Evolutionary conservation across 1,140 invertebrate genomes (phyloP).

Genomic region (Sarcophaga bullata): DNA sequence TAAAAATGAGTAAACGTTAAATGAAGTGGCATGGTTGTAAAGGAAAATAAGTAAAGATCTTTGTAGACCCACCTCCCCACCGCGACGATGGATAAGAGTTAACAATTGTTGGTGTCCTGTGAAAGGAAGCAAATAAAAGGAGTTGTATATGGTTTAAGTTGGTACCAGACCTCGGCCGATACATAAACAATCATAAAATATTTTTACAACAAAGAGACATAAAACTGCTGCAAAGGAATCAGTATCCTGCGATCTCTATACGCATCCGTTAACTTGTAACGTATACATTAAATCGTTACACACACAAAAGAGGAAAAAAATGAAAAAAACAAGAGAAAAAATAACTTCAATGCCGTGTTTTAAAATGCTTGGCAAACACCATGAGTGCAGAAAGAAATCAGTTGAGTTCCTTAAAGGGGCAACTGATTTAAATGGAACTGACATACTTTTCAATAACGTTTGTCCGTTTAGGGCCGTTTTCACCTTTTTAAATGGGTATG

Average conservation of each 20-base stretch:
- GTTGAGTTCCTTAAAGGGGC: too few relatives aligned
- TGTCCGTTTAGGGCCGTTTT: too few relatives aligned
- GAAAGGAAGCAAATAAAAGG: not conserved
- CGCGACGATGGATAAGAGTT: not conserved
- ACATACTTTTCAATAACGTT: too few relatives aligned
- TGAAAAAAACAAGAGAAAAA: not conserved
- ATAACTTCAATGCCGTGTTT: too few relatives aligned
- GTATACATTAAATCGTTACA: constrained; percentile 22
- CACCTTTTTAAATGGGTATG: too few relatives aligned
- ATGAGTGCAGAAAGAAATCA: too few relatives aligned
- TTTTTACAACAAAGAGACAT: not conserved
- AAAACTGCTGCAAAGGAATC: not conserved
- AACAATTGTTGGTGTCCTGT: not conserved
- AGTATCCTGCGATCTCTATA: constrained; percentile 10
- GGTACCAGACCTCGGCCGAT: not conserved
- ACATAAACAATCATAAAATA: too few relatives aligned
- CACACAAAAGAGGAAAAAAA: too few relatives aligned
- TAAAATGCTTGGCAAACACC: too few relatives aligned
- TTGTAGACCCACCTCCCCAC: not conserved
- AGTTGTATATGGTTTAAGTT: not conserved
- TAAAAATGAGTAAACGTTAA: not conserved
- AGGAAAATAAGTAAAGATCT: not conserved
- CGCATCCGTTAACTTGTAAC: constrained; percentile 23
- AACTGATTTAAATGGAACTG: too few relatives aligned
- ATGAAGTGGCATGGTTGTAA: not conserved